phyloP scores from a whole-genome alignment of 1,140 invertebrate species.

The Sycophaga agraensis region DNA sequence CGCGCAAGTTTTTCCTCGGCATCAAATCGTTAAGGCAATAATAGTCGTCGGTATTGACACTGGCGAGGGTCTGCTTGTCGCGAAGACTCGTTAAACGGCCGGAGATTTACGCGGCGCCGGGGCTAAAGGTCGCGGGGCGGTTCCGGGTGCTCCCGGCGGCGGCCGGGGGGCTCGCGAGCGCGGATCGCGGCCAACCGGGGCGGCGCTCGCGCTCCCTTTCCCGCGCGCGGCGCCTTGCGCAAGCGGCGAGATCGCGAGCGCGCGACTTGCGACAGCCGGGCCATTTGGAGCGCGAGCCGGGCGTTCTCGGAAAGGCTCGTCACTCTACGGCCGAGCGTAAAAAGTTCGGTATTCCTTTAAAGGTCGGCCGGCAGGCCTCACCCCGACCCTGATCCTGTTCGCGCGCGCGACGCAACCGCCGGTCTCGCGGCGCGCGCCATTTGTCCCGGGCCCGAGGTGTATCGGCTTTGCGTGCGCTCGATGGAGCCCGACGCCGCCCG shows the following conservation, averaged over 20 bases:
- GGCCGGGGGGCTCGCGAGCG: too few species aligned
- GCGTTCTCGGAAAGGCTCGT: too few species aligned
- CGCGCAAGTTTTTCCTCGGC: neutral
- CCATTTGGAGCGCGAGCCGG: neutral
- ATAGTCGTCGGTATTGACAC: slow-evolving; percentile 24
- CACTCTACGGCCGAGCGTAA: too few species aligned
- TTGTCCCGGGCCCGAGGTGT: neutral
- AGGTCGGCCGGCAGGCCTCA: neutral
- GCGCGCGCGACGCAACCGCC: too few species aligned
- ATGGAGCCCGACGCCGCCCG: too few species aligned
- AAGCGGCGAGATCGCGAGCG: neutral
- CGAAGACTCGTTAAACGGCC: slow-evolving; percentile 8
- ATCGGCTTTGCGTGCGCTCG: too few species aligned
- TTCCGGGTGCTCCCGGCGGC: too few species aligned
- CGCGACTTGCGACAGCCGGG: neutral
- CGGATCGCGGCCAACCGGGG: too few species aligned
- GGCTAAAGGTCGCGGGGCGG: slow-evolving; percentile 14
- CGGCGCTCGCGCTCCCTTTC: too few species aligned
- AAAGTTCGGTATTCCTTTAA: too few species aligned
- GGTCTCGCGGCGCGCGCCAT: neutral
- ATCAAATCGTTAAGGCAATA: slow-evolving; percentile 29
- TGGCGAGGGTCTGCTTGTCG: neutral
- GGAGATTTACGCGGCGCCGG: slow-evolving; percentile 16
- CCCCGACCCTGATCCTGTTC: neutral
- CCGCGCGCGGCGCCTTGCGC: neutral